Evolutionary conservation across 2,113 vertebrate genomes (phyloP), one percentile per base, ranked within the genome.

Genomic region (Pelusios castaneus): DNA sequence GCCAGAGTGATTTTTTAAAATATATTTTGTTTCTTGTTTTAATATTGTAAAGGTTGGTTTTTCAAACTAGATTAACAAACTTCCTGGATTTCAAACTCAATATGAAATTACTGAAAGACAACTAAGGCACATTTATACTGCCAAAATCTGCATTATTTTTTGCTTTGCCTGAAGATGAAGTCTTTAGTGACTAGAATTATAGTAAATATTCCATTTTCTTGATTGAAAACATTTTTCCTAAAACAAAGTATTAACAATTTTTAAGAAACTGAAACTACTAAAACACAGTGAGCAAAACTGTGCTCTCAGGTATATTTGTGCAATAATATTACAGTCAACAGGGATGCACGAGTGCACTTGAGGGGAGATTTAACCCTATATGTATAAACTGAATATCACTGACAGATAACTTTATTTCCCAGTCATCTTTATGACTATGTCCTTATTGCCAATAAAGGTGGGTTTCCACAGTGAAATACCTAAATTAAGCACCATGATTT

Each of bases 391-490:
- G 85, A 56, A 41, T 75, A 79, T 41, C 2, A 91, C 88, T 91
- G 89, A 93, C 87, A 94, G 70, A 82, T 89, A 90, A 90, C 79
- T 95, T 79, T 85, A 80, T 87, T 96, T 96, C 93, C 77, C 82
- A 94, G 85, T 90, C 93, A 91, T 81, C 93, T 89, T 94, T 88
- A 95, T 67, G 95, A 78, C 89, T 95, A 63, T 49, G 82, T 83
- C 89, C 94, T 84, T 52, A 87, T 85, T 88, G 81, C 49, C 89
- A 90, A 54, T 84, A 91, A 38, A 27, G 45, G 86, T 56, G 13
- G 41, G 73, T 84, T 93, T 93, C 83, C 91, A 94, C 83, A 84
- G 22, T 12, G 9, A 11, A 12, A 3, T 91, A 94, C 85, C 87
- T 96, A 95, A 95, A 94, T 87, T 92, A 90, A 52, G 41, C 79